These are phyloP conservation scores for Archivesica marissinica DNA, from an alignment of 1,140 invertebrate genomes.

Conservation along the genomic window DNA sequence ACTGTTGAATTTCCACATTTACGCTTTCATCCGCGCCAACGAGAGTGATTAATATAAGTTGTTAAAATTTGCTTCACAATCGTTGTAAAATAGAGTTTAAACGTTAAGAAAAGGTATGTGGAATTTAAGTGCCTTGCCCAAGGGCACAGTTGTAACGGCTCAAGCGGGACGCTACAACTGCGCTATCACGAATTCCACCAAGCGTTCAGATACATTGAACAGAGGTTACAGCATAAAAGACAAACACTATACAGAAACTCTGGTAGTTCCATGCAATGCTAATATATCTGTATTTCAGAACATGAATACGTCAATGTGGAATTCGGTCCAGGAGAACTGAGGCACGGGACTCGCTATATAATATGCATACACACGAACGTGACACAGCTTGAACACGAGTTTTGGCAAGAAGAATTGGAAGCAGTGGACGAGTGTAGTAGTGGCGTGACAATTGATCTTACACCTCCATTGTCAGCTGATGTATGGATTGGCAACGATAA, in stretches of 20 bases:
- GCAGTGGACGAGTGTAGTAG: constrained; percentile 66
- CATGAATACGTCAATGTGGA: constrained; percentile 28
- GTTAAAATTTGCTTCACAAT: no score
- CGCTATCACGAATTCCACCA: not conserved
- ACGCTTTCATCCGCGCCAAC: no score
- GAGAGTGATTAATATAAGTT: no score
- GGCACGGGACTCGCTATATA: constrained; percentile 64
- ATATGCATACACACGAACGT: constrained; percentile 65
- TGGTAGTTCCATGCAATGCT: not conserved
- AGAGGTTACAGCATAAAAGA: not conserved
- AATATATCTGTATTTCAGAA: not conserved
- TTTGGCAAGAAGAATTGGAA: constrained; percentile 52
- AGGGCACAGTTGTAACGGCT: no score
- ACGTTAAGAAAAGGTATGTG: no score
- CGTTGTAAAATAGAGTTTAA: no score
- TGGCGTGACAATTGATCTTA: constrained; percentile 67
- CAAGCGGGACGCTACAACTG: no score
- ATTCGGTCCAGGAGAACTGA: constrained; percentile 6
- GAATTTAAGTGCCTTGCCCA: no score
- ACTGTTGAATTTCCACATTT: not conserved
- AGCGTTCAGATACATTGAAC: not conserved
- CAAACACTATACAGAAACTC: not conserved
- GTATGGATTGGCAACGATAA: constrained; percentile 62
- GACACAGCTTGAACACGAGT: constrained; percentile 55
- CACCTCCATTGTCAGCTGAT: constrained; percentile 58